Percentiles rank a stretch among this genome's conserved stretches.
Conservation (phyloP, 1,140 invertebrate genomes). For the Drosophila arawakana region DNA sequence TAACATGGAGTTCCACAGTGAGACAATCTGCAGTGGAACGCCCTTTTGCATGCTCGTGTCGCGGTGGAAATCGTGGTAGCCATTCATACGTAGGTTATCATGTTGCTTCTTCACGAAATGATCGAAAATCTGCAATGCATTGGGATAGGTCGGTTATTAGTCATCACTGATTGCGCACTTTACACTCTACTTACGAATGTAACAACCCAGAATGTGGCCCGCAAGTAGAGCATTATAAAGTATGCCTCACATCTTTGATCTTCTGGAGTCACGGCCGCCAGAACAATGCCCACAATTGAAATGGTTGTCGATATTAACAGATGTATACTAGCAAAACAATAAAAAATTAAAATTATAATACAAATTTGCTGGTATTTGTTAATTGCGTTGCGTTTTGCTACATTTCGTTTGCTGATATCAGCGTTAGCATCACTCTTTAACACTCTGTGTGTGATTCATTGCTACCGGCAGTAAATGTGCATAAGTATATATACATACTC, state of each 20-base stretch:
- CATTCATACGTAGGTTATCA: conserved; percentile 86
- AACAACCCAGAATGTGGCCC: conserved; percentile 87
- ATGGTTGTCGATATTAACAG: conserved; percentile 85
- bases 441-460: conserved; percentile 54
- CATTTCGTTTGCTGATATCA: conserved; percentile 22
- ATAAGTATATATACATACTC: conserved; percentile 5
- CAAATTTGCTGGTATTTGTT: conserved; percentile 22
- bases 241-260: conserved; percentile 87
- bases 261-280: conserved; percentile 86
- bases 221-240: conserved; percentile 88
- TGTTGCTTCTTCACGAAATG: conserved; percentile 86
- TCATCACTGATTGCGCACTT: background rate
- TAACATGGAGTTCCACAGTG: conserved; percentile 87
- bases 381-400: conserved; percentile 26
- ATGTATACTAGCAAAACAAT: conserved; percentile 76
- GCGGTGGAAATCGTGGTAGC: conserved; percentile 89
- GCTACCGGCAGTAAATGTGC: conserved; percentile 11
- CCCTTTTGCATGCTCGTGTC: conserved; percentile 87
- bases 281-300: conserved; percentile 86
- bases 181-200: conserved; percentile 85
- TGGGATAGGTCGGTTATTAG: conserved; percentile 42
- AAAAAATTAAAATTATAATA: conserved; percentile 11
- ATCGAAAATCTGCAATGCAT: conserved; percentile 85
- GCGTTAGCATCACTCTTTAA: conserved; percentile 26
- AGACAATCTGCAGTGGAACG: conserved; percentile 87